Evolutionary conservation across 1,140 invertebrate species (phyloP), one percentile per base, ranked within the genome.

Genomic region (Limonius californicus): DNA sequence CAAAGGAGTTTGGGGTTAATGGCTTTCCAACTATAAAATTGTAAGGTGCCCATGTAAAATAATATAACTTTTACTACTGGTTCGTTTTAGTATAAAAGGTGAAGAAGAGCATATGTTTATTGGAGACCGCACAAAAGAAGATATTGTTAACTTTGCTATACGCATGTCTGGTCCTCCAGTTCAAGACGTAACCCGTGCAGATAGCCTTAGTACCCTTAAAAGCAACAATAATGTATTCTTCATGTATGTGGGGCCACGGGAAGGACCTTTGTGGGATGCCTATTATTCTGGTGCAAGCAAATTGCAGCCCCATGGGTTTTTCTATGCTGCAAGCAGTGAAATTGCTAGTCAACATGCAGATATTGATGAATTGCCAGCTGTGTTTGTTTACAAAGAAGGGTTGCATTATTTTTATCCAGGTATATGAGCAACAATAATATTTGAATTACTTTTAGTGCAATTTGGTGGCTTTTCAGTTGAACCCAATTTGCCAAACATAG

Each of bases 11-110:
- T 75, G 85, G 88, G 77, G 84, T 99, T 35, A 80, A 85, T 72
- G 95, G 92, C 61, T 99, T 91, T 81, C 97, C 97, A 18, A 99
- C 96, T 9, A 95, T 99, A 50, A 89, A 98, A 83, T 98, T 97
- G 93, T 95, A 84, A 27, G 23, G 9, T n/a, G n/a, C n/a, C n/a
- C n/a, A n/a, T n/a, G n/a, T n/a, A n/a, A n/a, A n/a, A n/a, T n/a
- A n/a, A n/a, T n/a, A n/a, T n/a, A n/a, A n/a, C n/a, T n/a, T n/a
- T n/a, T n/a, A n/a, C n/a, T n/a, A n/a, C n/a, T n/a, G n/a, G n/a
- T n/a, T n/a, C n/a, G n/a, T n/a, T 81, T 57, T 71, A 97, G 93
- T 77, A 87, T 99, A 20, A 94, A 95, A 77, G 92, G 91, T 53
- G 87, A 91, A 60, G 83, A 87, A 63, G 83, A 85, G 59, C 89